phyloP scores from a whole-genome alignment of 2,888 invertebrate species.

The Lasiommata megera region DNA sequence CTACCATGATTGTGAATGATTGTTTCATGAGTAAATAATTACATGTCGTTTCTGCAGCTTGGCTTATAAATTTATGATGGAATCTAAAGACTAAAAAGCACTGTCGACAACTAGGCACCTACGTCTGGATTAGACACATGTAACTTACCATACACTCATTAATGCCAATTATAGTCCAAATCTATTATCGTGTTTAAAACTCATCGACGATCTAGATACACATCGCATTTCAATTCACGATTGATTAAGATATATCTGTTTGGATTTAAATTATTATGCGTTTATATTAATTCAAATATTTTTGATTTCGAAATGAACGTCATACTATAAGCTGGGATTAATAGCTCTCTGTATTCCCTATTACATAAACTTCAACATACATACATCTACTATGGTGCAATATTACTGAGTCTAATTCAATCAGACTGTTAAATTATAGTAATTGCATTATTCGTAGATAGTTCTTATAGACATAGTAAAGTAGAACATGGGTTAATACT shows the following conservation, averaged over 20 bases:
- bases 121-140: slow-evolving; percentile 61
- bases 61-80: slow-evolving; percentile 64
- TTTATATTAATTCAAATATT: slow-evolving; percentile 14
- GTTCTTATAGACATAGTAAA: slow-evolving; percentile 5
- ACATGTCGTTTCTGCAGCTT: slow-evolving; percentile 58
- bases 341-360: slow-evolving; percentile 27
- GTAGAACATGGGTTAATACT: slow-evolving; percentile 8
- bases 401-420: slow-evolving; percentile 33
- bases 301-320: slow-evolving; percentile 4
- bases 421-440: slow-evolving; percentile 22
- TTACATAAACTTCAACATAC: slow-evolving; percentile 39
- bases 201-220: slow-evolving; percentile 54
- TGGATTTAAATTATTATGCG: slow-evolving; percentile 15
- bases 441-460: slow-evolving; percentile 23
- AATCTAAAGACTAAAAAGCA: slow-evolving; percentile 72
- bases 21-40: slow-evolving; percentile 54
- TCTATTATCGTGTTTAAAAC: slow-evolving; percentile 48
- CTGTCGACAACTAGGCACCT: slow-evolving; percentile 59
- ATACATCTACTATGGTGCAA: slow-evolving; percentile 31
- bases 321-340: slow-evolving; percentile 7
- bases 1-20: slow-evolving; percentile 52
- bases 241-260: slow-evolving; percentile 42
- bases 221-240: slow-evolving; percentile 57
- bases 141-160: slow-evolving; percentile 74
- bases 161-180: slow-evolving; percentile 69